Percentiles rank a stretch among this genome's conserved stretches.
Conservation (phyloP, 2,113 vertebrate genomes). For the Nycticebus coucang region DNA sequence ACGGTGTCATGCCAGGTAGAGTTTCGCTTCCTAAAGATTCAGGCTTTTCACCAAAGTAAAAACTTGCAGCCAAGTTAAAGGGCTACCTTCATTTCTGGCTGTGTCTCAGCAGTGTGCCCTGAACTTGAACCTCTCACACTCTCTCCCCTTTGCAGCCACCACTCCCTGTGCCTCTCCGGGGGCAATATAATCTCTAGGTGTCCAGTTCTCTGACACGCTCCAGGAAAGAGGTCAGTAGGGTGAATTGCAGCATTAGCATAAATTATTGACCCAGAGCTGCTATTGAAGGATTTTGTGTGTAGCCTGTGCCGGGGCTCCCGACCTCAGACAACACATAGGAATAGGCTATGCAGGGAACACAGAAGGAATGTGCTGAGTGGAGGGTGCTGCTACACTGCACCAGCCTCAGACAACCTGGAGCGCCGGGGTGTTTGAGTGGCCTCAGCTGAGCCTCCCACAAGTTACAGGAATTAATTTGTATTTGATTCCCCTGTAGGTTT, state of each 20-base stretch:
- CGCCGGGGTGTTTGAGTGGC: background rate
- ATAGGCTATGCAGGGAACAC: fast-evolving
- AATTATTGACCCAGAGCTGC: conserved; percentile 66
- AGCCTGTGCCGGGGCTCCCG: fast-evolving
- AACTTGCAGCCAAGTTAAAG: background rate
- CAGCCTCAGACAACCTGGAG: background rate
- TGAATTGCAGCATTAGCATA: conserved; percentile 45
- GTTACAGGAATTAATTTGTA: background rate
- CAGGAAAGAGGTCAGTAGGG: conserved; percentile 38
- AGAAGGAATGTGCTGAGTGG: fast-evolving
- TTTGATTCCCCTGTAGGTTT: background rate
- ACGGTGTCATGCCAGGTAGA: fast-evolving
- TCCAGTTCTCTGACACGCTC: conserved; percentile 47
- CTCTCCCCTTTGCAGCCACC: background rate
- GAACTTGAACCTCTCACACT: background rate
- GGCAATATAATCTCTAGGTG: conserved; percentile 73
- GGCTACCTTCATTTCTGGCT: background rate
- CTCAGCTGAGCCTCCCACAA: background rate
- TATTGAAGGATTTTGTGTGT: background rate
- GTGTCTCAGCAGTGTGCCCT: background rate
- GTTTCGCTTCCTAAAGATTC: background rate
- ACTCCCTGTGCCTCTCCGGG: background rate
- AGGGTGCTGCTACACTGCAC: background rate
- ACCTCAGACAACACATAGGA: background rate
- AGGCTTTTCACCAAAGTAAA: background rate